Evolutionary conservation across 2,888 invertebrate genomes (phyloP).

Genomic region (Cylloceria caligata): DNA sequence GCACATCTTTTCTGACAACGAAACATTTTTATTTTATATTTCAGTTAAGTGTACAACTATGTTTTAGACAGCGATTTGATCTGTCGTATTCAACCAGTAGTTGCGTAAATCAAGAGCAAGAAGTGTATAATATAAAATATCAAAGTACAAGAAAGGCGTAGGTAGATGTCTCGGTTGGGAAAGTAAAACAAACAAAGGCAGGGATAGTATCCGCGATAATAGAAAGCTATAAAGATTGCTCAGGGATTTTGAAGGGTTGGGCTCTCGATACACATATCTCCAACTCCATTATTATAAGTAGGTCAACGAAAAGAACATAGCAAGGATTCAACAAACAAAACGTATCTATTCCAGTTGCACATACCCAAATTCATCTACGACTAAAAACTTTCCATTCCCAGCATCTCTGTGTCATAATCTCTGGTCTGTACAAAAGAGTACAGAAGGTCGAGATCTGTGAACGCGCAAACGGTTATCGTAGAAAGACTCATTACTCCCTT

Average conservation of each 20-base stretch:
- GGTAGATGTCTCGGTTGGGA: constrained; percentile 41
- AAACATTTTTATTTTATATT: neutral
- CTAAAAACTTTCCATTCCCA: constrained; percentile 43
- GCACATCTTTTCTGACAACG: too few relatives aligned
- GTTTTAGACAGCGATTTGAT: neutral
- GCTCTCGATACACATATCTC: neutral
- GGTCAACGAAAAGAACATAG: constrained; percentile 11
- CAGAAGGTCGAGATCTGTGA: constrained; percentile 29
- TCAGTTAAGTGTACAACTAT: constrained; percentile 14
- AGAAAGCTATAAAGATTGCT: constrained; percentile 52
- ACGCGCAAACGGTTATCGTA: constrained; percentile 22
- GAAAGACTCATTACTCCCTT: constrained; percentile 35
- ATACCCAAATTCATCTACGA: constrained; percentile 9
- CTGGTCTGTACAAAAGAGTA: neutral
- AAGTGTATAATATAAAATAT: constrained; percentile 1
- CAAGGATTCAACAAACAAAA: constrained; percentile 10
- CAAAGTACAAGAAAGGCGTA: constrained; percentile 46
- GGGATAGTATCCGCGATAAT: constrained; percentile 43
- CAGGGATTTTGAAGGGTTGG: constrained; percentile 30
- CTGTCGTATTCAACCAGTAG: neutral
- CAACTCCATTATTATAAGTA: constrained; percentile 5
- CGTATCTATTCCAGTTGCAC: constrained; percentile 1
- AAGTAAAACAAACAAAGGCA: constrained; percentile 40
- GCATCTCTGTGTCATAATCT: constrained; percentile 41
- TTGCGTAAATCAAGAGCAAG: constrained; percentile 31